Base-by-base conservation (phyloP, 2,113 vertebrate genomes). In the Perca schrenkii region DNA sequence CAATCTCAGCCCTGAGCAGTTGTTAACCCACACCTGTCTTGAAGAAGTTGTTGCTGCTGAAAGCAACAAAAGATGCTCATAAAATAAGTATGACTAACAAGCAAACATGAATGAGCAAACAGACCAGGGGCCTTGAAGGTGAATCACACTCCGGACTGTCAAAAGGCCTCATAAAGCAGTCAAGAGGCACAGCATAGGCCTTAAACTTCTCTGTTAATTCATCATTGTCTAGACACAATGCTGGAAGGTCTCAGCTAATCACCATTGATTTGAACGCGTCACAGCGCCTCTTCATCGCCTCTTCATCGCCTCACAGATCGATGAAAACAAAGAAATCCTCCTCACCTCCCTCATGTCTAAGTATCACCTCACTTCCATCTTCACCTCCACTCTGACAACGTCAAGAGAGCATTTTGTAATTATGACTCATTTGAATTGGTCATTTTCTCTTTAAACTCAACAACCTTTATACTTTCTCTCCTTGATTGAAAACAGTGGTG, bases 231-330 rank as follows among this genome's bases (percentile, higher is more conserved):
- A 25, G 58, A 84, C 66, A 46, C 21, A 14, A 87, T 58, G 46
- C 76, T 73, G 19, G 21, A 68, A 67, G 57, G 47, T 11, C 22
- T 69, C 21, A n/a, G 14, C 57, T 86, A 88, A 93, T 88, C 52
- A 77, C 79, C 74, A 89, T 68, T 60, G 88, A 92, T 87, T 71
- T 65, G 46, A 60, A 86, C 64, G 78, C 1, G 31, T 87, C 85
- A 87, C 81, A 53, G n/a, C 4, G 3, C 40, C 40, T 43, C 40
- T 43, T 43, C 40, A 43, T 43, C 4, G 3, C 40, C 40, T 43
- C 40, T 43, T 43, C 40, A 43, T 43, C 40, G 16, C 68, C 47
- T 74, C 34, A 17, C 8, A 61, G 78, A 89, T 91, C 50, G 17
- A 90, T 80, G n/a, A 40, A 54, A 64, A 81, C 66, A 75, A 74